Percentiles rank a stretch among this genome's conserved stretches.
Conservation (phyloP, 2,113 vertebrate species). For the Lophura nycthemera region DNA sequence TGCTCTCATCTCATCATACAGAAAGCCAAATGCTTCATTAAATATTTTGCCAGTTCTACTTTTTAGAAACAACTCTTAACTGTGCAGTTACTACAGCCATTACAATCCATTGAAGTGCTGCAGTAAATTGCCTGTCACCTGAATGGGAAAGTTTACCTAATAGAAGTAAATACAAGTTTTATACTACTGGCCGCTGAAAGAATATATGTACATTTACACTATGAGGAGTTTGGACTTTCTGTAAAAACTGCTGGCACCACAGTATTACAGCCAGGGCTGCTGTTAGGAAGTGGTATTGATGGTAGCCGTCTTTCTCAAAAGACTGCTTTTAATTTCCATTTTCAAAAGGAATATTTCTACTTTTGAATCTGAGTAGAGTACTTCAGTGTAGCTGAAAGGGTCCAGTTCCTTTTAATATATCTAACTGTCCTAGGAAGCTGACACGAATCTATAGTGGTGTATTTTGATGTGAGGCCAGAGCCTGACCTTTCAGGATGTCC, state of each 20-base stretch:
- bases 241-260: neutral
- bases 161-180: conserved; percentile 40
- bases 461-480: neutral
- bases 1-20: neutral
- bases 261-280: neutral
- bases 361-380: neutral
- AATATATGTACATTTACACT: neutral
- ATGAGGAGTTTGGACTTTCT: neutral
- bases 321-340: neutral
- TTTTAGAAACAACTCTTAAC: conserved; percentile 63
- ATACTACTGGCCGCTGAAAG: neutral
- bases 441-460: neutral
- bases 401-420: neutral
- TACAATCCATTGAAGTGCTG: conserved; percentile 14
- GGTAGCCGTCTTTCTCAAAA: neutral
- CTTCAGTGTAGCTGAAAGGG: neutral
- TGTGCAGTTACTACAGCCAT: conserved; percentile 15
- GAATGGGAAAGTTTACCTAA: conserved; percentile 58
- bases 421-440: neutral
- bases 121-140: conserved; percentile 49
- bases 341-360: neutral
- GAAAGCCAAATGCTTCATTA: conserved; percentile 67
- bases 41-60: conserved; percentile 61
- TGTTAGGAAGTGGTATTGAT: neutral
- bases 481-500: neutral